phyloP scores from a whole-genome alignment of 2,797 vertebrate genomes.

The Balearica regulorum region DNA sequence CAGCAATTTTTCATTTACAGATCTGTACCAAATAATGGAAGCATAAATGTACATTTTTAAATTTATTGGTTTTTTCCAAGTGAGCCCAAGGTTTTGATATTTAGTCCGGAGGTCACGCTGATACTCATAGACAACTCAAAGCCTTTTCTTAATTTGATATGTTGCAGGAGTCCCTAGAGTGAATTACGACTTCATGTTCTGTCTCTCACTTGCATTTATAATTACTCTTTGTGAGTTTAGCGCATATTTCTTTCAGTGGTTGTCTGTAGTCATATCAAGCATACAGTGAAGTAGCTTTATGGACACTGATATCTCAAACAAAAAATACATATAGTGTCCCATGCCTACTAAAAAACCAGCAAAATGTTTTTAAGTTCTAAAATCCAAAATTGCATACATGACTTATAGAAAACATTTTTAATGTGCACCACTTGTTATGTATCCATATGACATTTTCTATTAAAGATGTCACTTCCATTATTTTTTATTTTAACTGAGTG shows the following conservation, averaged over 20 bases:
- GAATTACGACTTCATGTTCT: background rate
- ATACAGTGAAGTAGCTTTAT: background rate
- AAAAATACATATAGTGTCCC: background rate
- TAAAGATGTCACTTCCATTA: conserved; percentile 63
- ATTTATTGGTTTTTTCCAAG: background rate
- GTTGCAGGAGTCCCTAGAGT: background rate
- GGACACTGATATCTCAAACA: background rate
- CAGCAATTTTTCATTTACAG: background rate
- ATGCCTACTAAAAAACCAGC: background rate
- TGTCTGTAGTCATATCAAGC: background rate
- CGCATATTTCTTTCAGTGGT: background rate
- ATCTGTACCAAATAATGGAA: background rate
- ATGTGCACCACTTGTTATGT: conserved; percentile 28
- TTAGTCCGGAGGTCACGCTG: background rate
- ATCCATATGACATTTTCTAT: conserved; percentile 64
- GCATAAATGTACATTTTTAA: background rate
- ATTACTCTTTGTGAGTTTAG: background rate
- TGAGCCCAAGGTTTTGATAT: background rate
- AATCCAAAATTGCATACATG: background rate
- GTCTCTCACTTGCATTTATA: background rate
- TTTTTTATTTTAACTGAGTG: conserved; percentile 73
- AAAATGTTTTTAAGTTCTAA: background rate
- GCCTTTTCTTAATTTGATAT: background rate
- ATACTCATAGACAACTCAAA: background rate
- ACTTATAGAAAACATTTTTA: conserved; percentile 1